Base-by-base conservation (phyloP, 2,113 vertebrate genomes). In the Vidua macroura region DNA sequence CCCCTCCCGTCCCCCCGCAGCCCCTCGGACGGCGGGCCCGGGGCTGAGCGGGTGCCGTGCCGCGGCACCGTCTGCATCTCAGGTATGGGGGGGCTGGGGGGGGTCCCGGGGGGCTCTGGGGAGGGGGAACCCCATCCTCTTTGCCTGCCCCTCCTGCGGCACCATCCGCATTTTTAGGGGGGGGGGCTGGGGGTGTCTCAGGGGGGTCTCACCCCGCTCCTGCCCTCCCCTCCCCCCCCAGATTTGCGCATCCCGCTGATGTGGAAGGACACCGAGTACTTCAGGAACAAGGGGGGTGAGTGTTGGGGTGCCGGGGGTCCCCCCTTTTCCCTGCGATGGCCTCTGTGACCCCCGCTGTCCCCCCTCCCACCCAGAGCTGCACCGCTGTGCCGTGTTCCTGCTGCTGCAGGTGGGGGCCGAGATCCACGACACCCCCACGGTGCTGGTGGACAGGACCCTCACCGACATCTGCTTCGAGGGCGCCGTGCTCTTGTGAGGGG, bases 401-500 rank as follows among this genome's bases (percentile, higher is more conserved):
- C 98, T 99, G 86, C 98, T 99, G 85, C 99, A 99, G 97, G 93
- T 99, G 5, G 99, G 99, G 21, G 98, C 98, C 5, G 98, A 99
- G 94, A 99, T 99, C 93, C 98, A 98, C 19, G 99, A 99, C 97
- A 99, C 99, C 3, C 99, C 99, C 96, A 99, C 99, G 98, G 98
- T 99, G 95, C 98, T 99, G 90, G 99, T 99, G 84, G 99, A 99
- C 97, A 97, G 99, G 91, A 99, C 99, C 2, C 98, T 99, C 83
- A 99, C 99, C 0, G 99, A 99, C 95, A 99, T 99, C 95, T 99
- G 98, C 97, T 99, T 99, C 33, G 98, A 99, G 93, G 99, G 97
- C 97, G 97, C 96, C 8, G 95, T 99, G 30, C 98, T 99, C 88
- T 99, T 99, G 99, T 99, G 95, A 67, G 63, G 43, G 62, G 62